Evolutionary conservation across 2,797 vertebrate species (phyloP).

Genomic region (Leucoraja ocellata): DNA sequence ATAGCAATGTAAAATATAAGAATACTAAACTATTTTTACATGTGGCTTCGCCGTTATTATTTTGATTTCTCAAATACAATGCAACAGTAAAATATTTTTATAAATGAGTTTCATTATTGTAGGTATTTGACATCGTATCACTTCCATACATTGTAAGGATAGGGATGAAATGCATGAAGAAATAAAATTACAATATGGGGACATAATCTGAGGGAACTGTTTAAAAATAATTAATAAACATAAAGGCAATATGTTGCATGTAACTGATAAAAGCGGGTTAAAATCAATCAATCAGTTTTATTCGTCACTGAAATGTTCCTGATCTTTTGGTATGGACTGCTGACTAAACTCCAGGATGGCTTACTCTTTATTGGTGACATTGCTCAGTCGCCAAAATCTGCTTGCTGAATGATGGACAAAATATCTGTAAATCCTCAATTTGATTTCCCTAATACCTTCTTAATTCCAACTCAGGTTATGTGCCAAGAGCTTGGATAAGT

Average conservation of each 20-base stretch:
- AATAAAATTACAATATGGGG: background rate
- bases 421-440: background rate
- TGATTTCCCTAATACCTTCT: background rate
- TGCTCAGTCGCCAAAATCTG: background rate
- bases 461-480: slow-evolving; percentile 62
- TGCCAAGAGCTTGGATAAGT: slow-evolving; percentile 81
- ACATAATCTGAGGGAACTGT: background rate
- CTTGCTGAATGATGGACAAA: background rate
- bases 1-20: background rate
- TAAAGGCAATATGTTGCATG: background rate
- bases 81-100: background rate
- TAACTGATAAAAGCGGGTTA: background rate
- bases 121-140: background rate
- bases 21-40: background rate
- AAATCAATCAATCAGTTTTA: too few relatives aligned
- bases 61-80: background rate
- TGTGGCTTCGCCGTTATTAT: background rate
- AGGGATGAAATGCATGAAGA: background rate
- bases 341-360: background rate
- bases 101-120: background rate
- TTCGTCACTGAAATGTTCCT: background rate
- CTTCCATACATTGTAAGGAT: background rate
- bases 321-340: background rate
- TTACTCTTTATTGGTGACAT: background rate
- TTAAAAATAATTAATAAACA: background rate